phyloP scores from a whole-genome alignment of 2,888 invertebrate species.

The Epirrhoe tristata region DNA sequence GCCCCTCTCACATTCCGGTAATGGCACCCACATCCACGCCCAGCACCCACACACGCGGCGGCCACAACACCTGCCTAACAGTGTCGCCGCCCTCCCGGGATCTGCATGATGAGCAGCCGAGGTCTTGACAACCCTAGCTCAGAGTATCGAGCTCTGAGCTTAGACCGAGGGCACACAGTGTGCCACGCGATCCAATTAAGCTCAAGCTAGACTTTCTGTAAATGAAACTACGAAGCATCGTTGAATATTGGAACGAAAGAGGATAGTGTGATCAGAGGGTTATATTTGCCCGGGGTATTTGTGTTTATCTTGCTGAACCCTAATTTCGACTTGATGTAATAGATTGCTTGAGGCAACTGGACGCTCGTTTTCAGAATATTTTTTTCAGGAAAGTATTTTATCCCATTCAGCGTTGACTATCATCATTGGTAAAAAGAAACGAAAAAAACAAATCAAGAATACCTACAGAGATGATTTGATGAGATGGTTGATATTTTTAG shows the following conservation, averaged over 20 bases:
- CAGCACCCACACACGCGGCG: too few species aligned
- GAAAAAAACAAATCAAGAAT: too few species aligned
- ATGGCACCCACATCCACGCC: too few species aligned
- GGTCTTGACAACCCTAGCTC: slow-evolving; percentile 58
- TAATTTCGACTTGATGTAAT: background rate
- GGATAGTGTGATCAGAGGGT: background rate
- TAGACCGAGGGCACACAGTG: slow-evolving; percentile 47
- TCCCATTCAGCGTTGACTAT: too few species aligned
- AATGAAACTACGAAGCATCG: slow-evolving; percentile 10
- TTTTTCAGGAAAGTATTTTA: too few species aligned
- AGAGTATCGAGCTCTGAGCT: slow-evolving; percentile 61
- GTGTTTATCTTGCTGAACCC: background rate
- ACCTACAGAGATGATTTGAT: too few species aligned
- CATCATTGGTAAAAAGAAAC: too few species aligned
- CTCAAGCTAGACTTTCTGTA: slow-evolving; percentile 62
- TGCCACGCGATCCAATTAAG: slow-evolving; percentile 75
- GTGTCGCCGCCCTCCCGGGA: too few species aligned
- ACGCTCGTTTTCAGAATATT: background rate
- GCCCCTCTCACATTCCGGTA: too few species aligned
- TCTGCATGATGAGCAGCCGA: too few species aligned
- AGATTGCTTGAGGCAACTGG: background rate
- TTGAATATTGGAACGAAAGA: background rate
- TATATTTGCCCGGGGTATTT: background rate
- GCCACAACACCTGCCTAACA: too few species aligned
- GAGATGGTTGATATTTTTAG: too few species aligned